These are phyloP conservation scores for Gambusia yucatana DNA, from an alignment of 2,797 vertebrate genomes.

Conservation along the genomic window DNA sequence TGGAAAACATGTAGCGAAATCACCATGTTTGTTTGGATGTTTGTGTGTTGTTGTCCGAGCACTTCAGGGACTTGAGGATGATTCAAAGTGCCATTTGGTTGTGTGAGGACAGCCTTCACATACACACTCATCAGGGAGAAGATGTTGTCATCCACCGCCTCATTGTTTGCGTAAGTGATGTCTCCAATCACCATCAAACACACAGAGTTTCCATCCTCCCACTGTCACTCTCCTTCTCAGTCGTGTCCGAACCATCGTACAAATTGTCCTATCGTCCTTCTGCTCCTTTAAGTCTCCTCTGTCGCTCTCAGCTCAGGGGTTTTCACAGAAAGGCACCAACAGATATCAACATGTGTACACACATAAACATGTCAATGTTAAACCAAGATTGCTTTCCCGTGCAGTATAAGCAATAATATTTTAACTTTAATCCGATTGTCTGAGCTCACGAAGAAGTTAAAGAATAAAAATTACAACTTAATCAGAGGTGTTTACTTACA, in stretches of 20 bases:
- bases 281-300: conserved; percentile 49
- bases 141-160: conserved; percentile 76
- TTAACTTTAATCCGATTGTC: not conserved
- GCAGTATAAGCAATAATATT: not conserved
- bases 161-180: conserved; percentile 78
- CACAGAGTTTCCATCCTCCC: conserved; percentile 68
- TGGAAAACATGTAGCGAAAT: conserved; percentile 90
- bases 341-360: conserved; percentile 1
- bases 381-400: not conserved
- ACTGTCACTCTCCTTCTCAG: conserved; percentile 63
- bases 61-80: conserved; percentile 86
- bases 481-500: not conserved
- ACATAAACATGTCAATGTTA: not conserved
- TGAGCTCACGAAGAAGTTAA: not conserved
- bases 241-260: conserved; percentile 56
- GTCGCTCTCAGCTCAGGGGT: conserved; percentile 37
- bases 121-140: conserved; percentile 89
- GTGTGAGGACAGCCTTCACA: conserved; percentile 91
- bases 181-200: conserved; percentile 76
- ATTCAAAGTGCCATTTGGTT: conserved; percentile 90
- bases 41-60: conserved; percentile 38
- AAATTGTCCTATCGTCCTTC: conserved; percentile 74
- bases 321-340: conserved; percentile 33
- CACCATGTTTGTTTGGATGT: conserved; percentile 56
- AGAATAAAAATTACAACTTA: not conserved